Evolutionary conservation across 1,140 invertebrate genomes (phyloP), one percentile per base, ranked within the genome.

Genomic region (Atta cephalotes): DNA sequence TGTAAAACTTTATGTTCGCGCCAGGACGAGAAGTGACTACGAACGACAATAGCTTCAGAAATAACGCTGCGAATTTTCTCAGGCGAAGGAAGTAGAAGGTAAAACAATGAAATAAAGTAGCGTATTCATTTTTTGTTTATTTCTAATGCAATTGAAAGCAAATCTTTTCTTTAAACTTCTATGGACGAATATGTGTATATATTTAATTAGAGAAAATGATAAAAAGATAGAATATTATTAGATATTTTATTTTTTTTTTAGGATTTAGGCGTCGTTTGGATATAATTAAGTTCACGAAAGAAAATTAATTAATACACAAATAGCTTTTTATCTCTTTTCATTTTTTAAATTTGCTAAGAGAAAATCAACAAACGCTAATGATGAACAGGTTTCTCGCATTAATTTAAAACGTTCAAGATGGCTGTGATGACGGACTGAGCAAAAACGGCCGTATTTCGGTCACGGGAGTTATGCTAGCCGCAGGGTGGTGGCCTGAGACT

Each of bases 1-100:
- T 76, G 70, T 84, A 84, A 84, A 84, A 84, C 80, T 76, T 84
- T 84, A 84, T 84, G 80, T 84, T 84, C 80, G 58, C 70, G 70
- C 56, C 80, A 14, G 56, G 39, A 84, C 80, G 56, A 84, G 80
- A 76, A 70, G 28, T n/a, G 58, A 76, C 70, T 74, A 16, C 25
- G 35, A 71, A 18, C 79, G 66, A 84, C 80, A 76, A 76, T 84
- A 84, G 58, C 70, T 45, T 63, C 56, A 35, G 79, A 71, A 84
- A 84, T 74, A 62, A 45, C 80, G 9, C 18, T n/a, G 70, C 70
- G 70, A 84, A 84, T 74, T 72, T 63, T 63, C 14, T 12, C 31
- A 45, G 16, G 31, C 65, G 16, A 71, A 25, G n/a, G 10, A 71
- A 25, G n/a, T 81, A 35, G 18, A 49, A 51, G 2, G 49, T 31